Conservation (phyloP, 2,113 vertebrate species). For the Siniperca knerii region DNA sequence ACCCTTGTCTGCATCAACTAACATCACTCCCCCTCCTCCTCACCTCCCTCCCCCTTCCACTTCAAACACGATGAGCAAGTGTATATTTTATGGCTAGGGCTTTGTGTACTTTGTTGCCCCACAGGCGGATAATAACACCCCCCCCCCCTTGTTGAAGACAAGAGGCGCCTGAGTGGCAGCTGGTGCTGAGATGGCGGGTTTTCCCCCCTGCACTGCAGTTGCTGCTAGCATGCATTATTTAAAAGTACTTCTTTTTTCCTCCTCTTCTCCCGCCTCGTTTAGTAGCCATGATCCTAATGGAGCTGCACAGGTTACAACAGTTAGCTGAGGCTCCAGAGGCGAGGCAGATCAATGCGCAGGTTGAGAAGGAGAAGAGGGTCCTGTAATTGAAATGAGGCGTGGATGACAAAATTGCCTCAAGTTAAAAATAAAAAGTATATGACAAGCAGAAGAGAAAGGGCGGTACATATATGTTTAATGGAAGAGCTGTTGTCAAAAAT, state of each 20-base stretch:
- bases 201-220: slow-evolving; percentile 53
- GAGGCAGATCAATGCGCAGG: slow-evolving; percentile 35
- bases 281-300: slow-evolving; percentile 32
- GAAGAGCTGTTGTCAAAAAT: neutral
- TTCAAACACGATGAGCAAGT: slow-evolving; percentile 34
- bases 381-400: neutral
- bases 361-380: slow-evolving; percentile 11
- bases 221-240: slow-evolving; percentile 62
- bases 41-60: neutral
- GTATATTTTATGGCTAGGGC: slow-evolving; percentile 42
- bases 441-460: neutral
- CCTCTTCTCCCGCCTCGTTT: neutral
- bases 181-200: slow-evolving; percentile 42
- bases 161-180: slow-evolving; percentile 31
- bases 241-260: slow-evolving; percentile 2
- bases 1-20: slow-evolving; percentile 22
- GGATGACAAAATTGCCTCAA: slow-evolving; percentile 6
- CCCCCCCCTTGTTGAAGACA: neutral
- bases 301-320: slow-evolving; percentile 37
- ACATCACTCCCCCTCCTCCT: neutral
- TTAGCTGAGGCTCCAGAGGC: slow-evolving; percentile 24
- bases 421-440: slow-evolving; percentile 7
- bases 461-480: neutral
- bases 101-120: slow-evolving; percentile 36
- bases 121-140: slow-evolving; percentile 9